Percentiles rank a stretch among this genome's conserved stretches.
Conservation (phyloP, 2,888 invertebrate genomes). For the Caenorhabditis afra region DNA sequence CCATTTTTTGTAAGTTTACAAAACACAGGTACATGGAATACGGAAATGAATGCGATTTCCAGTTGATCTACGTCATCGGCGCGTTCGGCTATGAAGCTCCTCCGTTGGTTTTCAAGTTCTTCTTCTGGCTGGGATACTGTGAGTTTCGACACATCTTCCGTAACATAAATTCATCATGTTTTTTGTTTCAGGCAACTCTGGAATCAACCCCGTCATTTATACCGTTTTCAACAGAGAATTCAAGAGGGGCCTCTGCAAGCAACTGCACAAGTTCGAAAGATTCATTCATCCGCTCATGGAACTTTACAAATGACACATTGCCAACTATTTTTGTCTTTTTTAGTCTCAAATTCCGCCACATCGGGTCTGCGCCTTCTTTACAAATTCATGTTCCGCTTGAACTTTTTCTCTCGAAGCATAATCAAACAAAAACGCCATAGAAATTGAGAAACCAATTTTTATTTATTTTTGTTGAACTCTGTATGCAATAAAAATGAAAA, state of each 20-base stretch:
- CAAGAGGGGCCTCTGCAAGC: conserved; percentile 79
- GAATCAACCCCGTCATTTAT: conserved; percentile 79
- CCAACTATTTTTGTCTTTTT: neutral
- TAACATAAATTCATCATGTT: too few relatives aligned
- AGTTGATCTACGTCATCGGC: conserved; percentile 82
- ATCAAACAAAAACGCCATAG: conserved; percentile 16
- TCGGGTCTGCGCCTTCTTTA: conserved; percentile 10
- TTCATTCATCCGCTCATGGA: conserved; percentile 60
- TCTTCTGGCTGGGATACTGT: conserved; percentile 95
- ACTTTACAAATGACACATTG: conserved; percentile 51
- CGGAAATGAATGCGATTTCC: conserved; percentile 53
- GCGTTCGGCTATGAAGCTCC: conserved; percentile 81
- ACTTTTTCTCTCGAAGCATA: conserved; percentile 27
- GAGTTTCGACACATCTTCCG: conserved; percentile 84
- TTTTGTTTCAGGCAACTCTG: conserved; percentile 76
- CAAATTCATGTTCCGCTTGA: conserved; percentile 18
- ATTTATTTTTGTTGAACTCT: conserved; percentile 24
- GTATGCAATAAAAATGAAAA: conserved; percentile 11
- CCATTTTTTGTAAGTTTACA: conserved; percentile 88
- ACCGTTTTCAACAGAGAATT: conserved; percentile 80
- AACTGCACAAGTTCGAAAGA: conserved; percentile 70
- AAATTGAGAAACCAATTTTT: neutral
- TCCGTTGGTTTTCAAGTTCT: conserved; percentile 78
- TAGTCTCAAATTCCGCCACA: neutral
- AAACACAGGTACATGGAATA: neutral